Conservation (phyloP, 2,797 vertebrate genomes). For the Synaphobranchus kaupii region DNA sequence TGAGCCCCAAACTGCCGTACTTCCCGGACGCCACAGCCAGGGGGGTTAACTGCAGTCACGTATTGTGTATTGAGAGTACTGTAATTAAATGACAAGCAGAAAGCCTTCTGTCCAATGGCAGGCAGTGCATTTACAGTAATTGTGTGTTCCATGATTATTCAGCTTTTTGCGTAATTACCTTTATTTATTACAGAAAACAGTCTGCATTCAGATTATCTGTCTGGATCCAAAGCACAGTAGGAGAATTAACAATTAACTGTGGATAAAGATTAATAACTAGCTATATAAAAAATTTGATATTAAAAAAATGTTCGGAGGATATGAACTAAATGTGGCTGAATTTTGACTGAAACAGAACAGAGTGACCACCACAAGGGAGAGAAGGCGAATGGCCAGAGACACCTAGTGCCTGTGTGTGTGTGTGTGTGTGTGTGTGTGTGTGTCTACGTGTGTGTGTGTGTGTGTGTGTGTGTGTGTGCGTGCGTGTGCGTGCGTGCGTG, state of each 20-base stretch:
- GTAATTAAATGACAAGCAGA: background rate
- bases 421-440: background rate
- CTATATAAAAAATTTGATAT: background rate
- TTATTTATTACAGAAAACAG: conserved; percentile 18
- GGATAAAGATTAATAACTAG: conserved; percentile 5
- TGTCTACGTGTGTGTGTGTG: background rate
- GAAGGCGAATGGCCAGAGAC: background rate
- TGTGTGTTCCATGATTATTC: conserved; percentile 17
- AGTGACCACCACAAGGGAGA: background rate
- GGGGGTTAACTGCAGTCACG: background rate
- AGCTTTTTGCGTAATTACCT: conserved; percentile 25
- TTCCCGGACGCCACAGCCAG: background rate
- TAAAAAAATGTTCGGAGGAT: background rate
- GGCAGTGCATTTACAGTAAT: conserved; percentile 11
- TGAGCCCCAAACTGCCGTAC: background rate
- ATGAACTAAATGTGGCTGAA: background rate
- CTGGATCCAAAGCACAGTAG: background rate
- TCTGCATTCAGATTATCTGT: conserved; percentile 7
- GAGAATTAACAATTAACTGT: background rate
- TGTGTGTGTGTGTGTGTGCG: background rate
- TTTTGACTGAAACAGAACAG: background rate
- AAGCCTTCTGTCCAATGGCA: background rate
- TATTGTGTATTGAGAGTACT: background rate
- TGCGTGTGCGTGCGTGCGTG: too few species aligned
- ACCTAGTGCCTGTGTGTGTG: background rate